These are phyloP conservation scores for Eufriesea mexicana DNA, from an alignment of 1,140 invertebrate genomes.

Conservation along the genomic window DNA sequence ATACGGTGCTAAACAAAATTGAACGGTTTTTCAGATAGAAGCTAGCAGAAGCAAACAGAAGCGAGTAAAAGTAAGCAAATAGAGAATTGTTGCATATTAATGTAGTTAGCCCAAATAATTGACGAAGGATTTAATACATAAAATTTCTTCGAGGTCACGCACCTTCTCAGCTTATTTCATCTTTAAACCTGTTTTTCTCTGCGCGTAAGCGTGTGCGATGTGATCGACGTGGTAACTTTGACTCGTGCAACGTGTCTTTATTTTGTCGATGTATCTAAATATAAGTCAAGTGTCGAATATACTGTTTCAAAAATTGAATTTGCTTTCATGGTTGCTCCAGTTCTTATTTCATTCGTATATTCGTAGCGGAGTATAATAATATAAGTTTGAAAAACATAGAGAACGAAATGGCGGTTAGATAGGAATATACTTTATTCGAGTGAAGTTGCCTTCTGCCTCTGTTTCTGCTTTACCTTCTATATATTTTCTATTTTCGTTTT, in stretches of 20 bases:
- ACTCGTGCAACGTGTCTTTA: background rate
- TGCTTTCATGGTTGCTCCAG: too few relatives aligned
- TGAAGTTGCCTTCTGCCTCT: background rate
- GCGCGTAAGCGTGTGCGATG: background rate
- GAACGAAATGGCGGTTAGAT: slow-evolving; percentile 31
- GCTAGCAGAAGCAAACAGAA: background rate
- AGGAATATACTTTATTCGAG: background rate
- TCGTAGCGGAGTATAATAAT: background rate
- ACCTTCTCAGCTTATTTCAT: slow-evolving; percentile 9
- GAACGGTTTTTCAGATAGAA: too few relatives aligned
- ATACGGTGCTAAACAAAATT: background rate
- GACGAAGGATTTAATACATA: background rate
- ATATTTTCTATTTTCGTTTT: background rate
- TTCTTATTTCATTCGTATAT: background rate
- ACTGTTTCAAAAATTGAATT: background rate
- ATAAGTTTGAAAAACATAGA: background rate
- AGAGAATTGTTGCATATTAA: background rate
- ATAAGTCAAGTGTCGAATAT: too few relatives aligned
- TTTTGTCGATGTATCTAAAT: too few relatives aligned
- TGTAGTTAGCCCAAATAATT: background rate
- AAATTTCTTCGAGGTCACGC: slow-evolving; percentile 3
- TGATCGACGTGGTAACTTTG: background rate
- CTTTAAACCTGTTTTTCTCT: slow-evolving; percentile 13
- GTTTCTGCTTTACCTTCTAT: too few relatives aligned
- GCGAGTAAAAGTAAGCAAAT: background rate